Conservation (phyloP, 2,888 invertebrate species). For the Acleris holmiana region DNA sequence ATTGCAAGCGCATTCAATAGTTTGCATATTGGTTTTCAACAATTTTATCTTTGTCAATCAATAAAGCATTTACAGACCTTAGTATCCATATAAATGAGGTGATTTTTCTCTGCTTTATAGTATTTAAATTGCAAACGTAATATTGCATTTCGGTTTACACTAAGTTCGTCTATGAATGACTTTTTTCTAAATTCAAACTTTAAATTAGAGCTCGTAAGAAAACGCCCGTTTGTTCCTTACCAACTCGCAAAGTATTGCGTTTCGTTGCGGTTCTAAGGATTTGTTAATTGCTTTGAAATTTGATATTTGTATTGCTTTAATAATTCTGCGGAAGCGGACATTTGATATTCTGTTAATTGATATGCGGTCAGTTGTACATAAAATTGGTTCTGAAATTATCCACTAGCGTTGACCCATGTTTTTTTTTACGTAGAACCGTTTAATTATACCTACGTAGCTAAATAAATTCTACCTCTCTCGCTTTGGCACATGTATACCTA, state of each 20-base stretch:
- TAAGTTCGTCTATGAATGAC: slow-evolving; percentile 33
- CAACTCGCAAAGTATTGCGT: slow-evolving; percentile 27
- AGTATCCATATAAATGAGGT: accelerated
- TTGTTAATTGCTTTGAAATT: slow-evolving; percentile 34
- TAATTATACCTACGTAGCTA: too few species aligned
- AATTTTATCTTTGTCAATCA: slow-evolving; percentile 1
- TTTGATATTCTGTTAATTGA: slow-evolving; percentile 27
- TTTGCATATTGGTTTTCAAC: slow-evolving; percentile 10
- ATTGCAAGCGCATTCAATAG: neutral
- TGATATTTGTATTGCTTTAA: slow-evolving; percentile 34
- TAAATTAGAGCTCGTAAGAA: slow-evolving; percentile 22
- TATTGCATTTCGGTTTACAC: slow-evolving; percentile 18
- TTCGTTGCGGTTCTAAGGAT: slow-evolving; percentile 30
- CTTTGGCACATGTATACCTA: too few species aligned
- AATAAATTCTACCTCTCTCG: too few species aligned
- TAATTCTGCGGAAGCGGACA: slow-evolving; percentile 22
- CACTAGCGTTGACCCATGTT: neutral
- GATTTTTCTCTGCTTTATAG: neutral
- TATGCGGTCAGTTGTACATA: neutral
- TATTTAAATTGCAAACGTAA: neutral
- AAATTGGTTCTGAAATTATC: neutral
- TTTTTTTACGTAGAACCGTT: too few species aligned
- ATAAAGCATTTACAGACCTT: neutral
- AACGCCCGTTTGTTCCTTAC: slow-evolving; percentile 19
- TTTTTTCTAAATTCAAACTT: slow-evolving; percentile 32